Conservation (phyloP, 2,797 vertebrate species). For the Micropoecilia bifurca region DNA sequence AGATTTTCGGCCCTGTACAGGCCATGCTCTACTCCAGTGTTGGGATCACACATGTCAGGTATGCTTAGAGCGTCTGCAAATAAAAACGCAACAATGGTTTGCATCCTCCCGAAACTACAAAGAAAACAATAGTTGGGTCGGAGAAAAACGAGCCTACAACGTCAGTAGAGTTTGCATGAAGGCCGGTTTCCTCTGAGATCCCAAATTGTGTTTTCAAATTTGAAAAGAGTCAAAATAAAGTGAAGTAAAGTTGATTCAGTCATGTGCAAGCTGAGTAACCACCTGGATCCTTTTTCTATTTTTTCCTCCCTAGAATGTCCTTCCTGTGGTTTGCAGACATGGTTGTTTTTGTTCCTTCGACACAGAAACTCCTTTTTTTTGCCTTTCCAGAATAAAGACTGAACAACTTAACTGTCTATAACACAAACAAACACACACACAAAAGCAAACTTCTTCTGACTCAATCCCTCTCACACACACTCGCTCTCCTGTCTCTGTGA, state of each 20-base stretch:
- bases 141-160: constrained; percentile 35
- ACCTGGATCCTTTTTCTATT: background rate
- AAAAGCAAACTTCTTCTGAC: background rate
- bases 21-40: background rate
- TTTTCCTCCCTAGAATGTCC: background rate
- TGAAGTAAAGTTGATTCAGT: background rate
- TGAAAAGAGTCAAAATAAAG: background rate
- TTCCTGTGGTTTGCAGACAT: constrained; percentile 3
- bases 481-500: constrained; percentile 23
- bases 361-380: background rate
- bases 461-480: background rate
- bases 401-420: background rate
- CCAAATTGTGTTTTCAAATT: background rate
- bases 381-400: background rate
- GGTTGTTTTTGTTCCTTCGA: background rate
- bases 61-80: background rate
- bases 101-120: constrained; percentile 18
- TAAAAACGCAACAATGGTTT: constrained; percentile 3
- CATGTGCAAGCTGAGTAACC: background rate
- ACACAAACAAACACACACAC: background rate
- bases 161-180: constrained; percentile 16
- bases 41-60: background rate
- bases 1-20: constrained; percentile 7
- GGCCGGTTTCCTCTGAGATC: constrained; percentile 20
- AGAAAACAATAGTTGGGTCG: constrained; percentile 41